phyloP scores from a whole-genome alignment of 1,140 invertebrate genomes.

The Zaprionus africanus region DNA sequence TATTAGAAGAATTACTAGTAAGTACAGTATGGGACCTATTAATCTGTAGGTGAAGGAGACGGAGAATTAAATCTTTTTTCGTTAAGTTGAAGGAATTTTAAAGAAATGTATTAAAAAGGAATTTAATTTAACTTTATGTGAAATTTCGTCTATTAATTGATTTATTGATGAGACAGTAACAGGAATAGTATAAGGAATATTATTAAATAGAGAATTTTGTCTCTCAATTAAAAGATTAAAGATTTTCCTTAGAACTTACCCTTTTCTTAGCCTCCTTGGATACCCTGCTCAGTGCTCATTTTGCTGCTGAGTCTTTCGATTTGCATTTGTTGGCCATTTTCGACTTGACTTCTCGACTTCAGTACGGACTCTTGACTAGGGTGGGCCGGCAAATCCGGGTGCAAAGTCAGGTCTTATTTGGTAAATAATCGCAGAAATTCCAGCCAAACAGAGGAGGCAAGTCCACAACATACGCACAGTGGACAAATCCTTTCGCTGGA shows the following conservation, averaged over 20 bases:
- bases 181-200: not conserved
- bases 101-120: no score
- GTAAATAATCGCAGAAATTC: constrained; percentile 77
- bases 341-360: constrained; percentile 75
- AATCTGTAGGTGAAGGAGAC: no score
- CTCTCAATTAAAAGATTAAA: not conserved
- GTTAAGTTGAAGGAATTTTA: no score
- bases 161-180: not conserved
- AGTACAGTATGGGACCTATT: no score
- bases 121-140: no score
- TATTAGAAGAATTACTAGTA: no score
- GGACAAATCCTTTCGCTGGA: constrained; percentile 49
- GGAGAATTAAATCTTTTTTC: no score
- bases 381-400: not conserved
- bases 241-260: not conserved
- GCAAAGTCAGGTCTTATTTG: constrained; percentile 59
- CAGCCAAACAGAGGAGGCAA: constrained; percentile 25
- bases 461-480: not conserved
- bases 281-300: constrained; percentile 12
- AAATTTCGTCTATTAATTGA: no score
- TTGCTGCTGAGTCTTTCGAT: constrained; percentile 48
- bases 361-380: not conserved
- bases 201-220: not conserved
- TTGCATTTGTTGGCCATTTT: constrained; percentile 16
- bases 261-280: not conserved